These are phyloP conservation scores for Caenorhabditis drosophilae DNA, from an alignment of 2,888 invertebrate genomes.

Conservation along the genomic window DNA sequence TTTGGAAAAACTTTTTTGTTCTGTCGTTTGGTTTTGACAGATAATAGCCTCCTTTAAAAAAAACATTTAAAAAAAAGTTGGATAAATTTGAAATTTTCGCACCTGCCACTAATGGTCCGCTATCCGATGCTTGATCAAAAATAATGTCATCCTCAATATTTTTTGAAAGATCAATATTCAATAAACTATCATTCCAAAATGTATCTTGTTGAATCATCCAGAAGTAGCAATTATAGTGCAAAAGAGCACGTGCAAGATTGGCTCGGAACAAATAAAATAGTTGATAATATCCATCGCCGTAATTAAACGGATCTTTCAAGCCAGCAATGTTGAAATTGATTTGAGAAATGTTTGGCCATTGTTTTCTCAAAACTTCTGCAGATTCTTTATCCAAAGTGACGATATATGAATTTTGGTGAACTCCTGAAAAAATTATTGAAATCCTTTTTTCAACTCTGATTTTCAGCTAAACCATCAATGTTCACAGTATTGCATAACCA, in stretches of 20 bases:
- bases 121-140: slow-evolving; percentile 62
- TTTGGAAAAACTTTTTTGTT: slow-evolving; percentile 51
- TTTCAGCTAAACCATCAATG: slow-evolving; percentile 34
- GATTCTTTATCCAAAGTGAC: slow-evolving; percentile 59
- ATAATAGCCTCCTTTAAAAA: slow-evolving; percentile 62
- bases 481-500: slow-evolving; percentile 65
- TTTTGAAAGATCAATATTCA: slow-evolving; percentile 31
- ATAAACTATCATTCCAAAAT: slow-evolving; percentile 58
- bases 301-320: slow-evolving; percentile 62
- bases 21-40: slow-evolving; percentile 45
- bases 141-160: slow-evolving; percentile 45
- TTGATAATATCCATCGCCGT: slow-evolving; percentile 67
- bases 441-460: not conserved
- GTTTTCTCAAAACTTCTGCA: slow-evolving; percentile 27
- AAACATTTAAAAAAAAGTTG: too few relatives aligned
- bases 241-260: slow-evolving; percentile 57
- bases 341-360: slow-evolving; percentile 51
- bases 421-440: slow-evolving; percentile 35
- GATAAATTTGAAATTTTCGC: too few relatives aligned
- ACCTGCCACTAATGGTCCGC: slow-evolving; percentile 60
- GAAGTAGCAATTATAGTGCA: slow-evolving; percentile 46
- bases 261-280: slow-evolving; percentile 65
- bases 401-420: slow-evolving; percentile 55
- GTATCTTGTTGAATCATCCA: slow-evolving; percentile 69
- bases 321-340: slow-evolving; percentile 12